A percentile compares a stretch with the other conserved stretches of the same genome.
Conservation (phyloP, 2,113 vertebrate genomes). For the Ramphastos sulfuratus region DNA sequence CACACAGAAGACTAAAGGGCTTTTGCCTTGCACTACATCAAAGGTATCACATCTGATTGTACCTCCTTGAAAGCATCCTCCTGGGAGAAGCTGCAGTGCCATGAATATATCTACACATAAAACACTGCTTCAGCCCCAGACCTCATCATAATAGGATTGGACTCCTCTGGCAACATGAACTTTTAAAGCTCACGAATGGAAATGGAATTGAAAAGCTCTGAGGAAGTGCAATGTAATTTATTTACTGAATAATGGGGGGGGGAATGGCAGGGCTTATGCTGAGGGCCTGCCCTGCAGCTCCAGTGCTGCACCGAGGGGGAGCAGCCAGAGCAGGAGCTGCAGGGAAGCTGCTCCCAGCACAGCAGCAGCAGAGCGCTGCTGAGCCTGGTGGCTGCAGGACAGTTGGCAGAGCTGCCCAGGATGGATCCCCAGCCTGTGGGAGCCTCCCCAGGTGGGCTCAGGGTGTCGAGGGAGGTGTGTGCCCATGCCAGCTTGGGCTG, state of each 20-base stretch:
- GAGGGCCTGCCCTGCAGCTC: not conserved
- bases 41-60: not conserved
- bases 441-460: not conserved
- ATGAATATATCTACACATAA: not conserved
- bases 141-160: not conserved
- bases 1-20: not conserved
- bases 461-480: not conserved
- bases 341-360: not conserved
- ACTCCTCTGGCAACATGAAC: not conserved
- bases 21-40: not conserved
- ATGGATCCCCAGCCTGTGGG: no score
- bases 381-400: rapidly evolving
- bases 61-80: not conserved
- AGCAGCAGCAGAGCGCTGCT: rapidly evolving
- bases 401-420: not conserved
- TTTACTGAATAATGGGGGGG: not conserved
- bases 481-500: no score
- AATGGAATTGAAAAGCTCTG: not conserved
- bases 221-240: not conserved
- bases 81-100: not conserved
- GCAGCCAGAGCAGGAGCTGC: not conserved
- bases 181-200: not conserved
- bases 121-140: not conserved
- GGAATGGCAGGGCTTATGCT: not conserved
- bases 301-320: not conserved